Conservation (phyloP, 2,113 vertebrate species). For the Spea bombifrons region DNA sequence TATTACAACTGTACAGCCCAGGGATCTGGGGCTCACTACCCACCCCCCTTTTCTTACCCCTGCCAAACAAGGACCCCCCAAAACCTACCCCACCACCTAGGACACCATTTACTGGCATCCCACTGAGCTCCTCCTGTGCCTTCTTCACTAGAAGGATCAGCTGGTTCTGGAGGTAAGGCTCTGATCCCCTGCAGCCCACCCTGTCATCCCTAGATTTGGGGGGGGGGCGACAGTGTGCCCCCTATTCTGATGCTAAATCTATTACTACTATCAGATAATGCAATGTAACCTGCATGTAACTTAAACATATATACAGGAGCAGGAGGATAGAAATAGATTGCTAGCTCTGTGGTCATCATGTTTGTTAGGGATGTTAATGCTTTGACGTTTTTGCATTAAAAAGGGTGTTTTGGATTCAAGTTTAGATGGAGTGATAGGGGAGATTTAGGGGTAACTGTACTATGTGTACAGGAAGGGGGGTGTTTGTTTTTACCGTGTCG, state of each 20-base stretch:
- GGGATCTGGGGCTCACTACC: conserved; percentile 15
- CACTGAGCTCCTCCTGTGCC: background rate
- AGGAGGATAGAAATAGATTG: background rate
- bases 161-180: background rate
- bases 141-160: background rate
- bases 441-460: background rate
- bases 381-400: background rate
- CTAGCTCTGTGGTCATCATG: conserved; percentile 5
- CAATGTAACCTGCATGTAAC: too few species aligned
- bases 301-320: background rate
- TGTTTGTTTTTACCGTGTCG: background rate
- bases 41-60: background rate
- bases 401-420: background rate
- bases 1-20: conserved; percentile 9
- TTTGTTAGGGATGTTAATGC: too few species aligned
- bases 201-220: background rate
- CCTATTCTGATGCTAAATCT: background rate
- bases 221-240: background rate
- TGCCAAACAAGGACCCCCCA: background rate
- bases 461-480: background rate
- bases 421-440: background rate
- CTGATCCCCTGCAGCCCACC: background rate
- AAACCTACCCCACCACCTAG: background rate
- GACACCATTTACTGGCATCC: background rate
- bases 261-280: background rate